Evolutionary conservation across 1,140 invertebrate species (phyloP).

Genomic region (Vollenhovia emeryi): DNA sequence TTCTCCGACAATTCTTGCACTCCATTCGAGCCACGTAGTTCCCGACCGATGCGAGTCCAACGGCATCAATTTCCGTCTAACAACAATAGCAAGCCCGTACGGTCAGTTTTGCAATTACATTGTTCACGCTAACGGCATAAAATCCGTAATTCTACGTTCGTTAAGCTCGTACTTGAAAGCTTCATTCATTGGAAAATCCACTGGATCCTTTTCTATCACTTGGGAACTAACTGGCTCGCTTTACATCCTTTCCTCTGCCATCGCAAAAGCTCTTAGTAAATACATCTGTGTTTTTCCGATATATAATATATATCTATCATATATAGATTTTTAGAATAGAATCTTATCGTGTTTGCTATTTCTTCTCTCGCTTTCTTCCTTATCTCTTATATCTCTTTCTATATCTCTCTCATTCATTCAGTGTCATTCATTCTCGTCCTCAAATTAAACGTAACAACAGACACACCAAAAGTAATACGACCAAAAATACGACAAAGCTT

Average conservation of each 20-base stretch:
- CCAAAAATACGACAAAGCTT: conserved; percentile 42
- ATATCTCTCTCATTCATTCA: conserved; percentile 14
- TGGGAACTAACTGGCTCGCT: conserved; percentile 19
- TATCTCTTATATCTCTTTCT: conserved; percentile 46
- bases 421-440: conserved; percentile 27
- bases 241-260: background rate
- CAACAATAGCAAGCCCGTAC: background rate
- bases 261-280: conserved; percentile 21
- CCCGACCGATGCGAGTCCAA: background rate
- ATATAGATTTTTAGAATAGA: conserved; percentile 34
- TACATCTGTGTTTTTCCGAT: conserved; percentile 21
- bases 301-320: conserved; percentile 21
- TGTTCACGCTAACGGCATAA: background rate
- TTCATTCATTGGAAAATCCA: background rate
- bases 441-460: conserved; percentile 45
- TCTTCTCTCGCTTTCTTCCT: conserved; percentile 19
- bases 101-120: background rate
- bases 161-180: background rate
- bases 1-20: background rate
- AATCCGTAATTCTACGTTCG: background rate
- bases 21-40: background rate
- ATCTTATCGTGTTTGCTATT: conserved; percentile 35
- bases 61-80: background rate
- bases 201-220: background rate
- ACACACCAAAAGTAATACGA: conserved; percentile 30